Conservation (phyloP, 2,888 invertebrate species). For the Pilophorus perplexus region DNA sequence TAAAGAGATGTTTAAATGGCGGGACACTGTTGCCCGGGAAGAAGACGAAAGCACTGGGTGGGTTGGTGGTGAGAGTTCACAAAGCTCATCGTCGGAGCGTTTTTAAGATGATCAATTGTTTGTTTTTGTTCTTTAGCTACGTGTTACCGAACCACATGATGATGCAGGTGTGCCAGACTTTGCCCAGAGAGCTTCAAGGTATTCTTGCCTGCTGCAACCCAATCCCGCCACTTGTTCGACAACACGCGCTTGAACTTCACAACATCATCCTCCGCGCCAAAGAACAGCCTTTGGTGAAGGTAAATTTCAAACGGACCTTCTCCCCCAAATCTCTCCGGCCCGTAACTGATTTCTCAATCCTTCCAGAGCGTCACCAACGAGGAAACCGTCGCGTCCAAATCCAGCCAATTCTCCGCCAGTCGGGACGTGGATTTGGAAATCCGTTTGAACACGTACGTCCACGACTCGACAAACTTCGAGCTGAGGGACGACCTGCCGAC, state of each 20-base stretch:
- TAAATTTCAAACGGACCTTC: constrained; percentile 42
- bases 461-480: constrained; percentile 62
- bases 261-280: constrained; percentile 64
- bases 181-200: constrained; percentile 90
- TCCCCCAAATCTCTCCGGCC: background rate
- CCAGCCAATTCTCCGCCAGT: constrained; percentile 31
- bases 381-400: constrained; percentile 39
- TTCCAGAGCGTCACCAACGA: constrained; percentile 17
- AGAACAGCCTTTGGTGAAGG: constrained; percentile 64
- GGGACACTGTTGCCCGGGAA: constrained; percentile 76
- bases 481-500: constrained; percentile 60
- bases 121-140: constrained; percentile 59
- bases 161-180: constrained; percentile 77
- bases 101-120: constrained; percentile 5
- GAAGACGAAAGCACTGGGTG: constrained; percentile 88
- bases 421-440: constrained; percentile 34
- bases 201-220: constrained; percentile 91
- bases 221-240: constrained; percentile 73
- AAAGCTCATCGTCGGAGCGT: background rate
- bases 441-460: constrained; percentile 54
- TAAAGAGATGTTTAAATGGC: constrained; percentile 78
- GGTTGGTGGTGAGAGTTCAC: constrained; percentile 48
- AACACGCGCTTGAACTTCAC: constrained; percentile 61
- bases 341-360: background rate
- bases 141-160: constrained; percentile 96